Evolutionary conservation across 1,140 invertebrate genomes (phyloP).

Genomic region (Neodiprion lecontei): DNA sequence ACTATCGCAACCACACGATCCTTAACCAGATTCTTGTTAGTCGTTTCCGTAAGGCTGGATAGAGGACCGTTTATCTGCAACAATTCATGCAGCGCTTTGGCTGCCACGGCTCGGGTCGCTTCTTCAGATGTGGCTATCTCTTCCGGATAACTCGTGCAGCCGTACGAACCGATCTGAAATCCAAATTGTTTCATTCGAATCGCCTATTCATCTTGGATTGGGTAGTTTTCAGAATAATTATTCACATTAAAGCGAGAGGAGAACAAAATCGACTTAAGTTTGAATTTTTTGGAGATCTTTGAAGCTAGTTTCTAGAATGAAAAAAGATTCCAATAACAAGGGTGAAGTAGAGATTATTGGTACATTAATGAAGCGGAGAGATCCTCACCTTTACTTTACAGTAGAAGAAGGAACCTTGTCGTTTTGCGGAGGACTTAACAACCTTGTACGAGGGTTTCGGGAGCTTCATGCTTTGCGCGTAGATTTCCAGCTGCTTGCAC

Average conservation of each 20-base stretch:
- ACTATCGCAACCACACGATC: conserved; percentile 60
- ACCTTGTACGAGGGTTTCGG: conserved; percentile 38
- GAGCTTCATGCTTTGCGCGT: conserved; percentile 23
- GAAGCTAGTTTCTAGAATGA: neutral
- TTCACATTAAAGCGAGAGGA: conserved; percentile 1
- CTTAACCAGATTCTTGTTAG: conserved; percentile 42
- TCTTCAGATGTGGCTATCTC: conserved; percentile 61
- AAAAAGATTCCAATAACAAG: conserved; percentile 16
- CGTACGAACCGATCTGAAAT: conserved; percentile 57
- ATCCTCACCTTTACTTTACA: neutral
- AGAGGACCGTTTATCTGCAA: conserved; percentile 49
- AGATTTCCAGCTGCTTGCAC: neutral
- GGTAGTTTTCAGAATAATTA: too few species aligned
- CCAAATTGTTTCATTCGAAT: neutral
- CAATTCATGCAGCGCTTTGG: conserved; percentile 58
- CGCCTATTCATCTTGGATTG: too few species aligned
- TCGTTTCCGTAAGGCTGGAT: conserved; percentile 40
- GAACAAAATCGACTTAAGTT: too few species aligned
- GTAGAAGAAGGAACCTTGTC: neutral
- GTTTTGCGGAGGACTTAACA: conserved; percentile 18
- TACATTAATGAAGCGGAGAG: neutral
- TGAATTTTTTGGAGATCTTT: too few species aligned
- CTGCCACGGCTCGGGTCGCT: conserved; percentile 63
- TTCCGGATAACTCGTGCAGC: conserved; percentile 66
- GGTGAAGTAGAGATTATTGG: neutral